Evolutionary conservation across 2,888 invertebrate species (phyloP), one percentile per base, ranked within the genome.

Genomic region (Pseudanteris insignis): DNA sequence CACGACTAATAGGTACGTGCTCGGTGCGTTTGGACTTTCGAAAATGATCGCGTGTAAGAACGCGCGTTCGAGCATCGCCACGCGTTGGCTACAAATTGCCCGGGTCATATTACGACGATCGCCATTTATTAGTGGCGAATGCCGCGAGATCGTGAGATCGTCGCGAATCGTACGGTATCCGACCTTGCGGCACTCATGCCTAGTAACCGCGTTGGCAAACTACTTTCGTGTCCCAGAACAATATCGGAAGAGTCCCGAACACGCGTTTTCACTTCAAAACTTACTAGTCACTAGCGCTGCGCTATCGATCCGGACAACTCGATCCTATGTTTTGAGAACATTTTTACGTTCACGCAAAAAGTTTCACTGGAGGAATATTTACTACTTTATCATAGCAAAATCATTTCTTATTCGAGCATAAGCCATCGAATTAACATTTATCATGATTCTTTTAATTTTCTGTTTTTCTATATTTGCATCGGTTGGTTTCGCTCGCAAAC

Each of bases 131-230:
- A 58, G 46, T 44, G 15, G 48, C 46, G 51, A 46, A 54, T 54
- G 53, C 50, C 44, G 60, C 57, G 67, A 70, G 69, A 69, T 70
- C 71, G 71, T 71, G 70, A 69, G 70, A 70, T 67, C 69, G 54
- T 63, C 62, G 60, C 44, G 38, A 60, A 63, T 67, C 63, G 59
- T 54, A 50, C 46, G 57, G 29, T 61, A 50, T 47, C 48, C 69
- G 69, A 70, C 69, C 70, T 70, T 69, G 68, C 65, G 55, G 67
- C 65, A 58, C 66, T 64, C 64, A 65, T 67, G 65, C 61, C 64
- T 67, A 69, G 68, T 65, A 66, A 68, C 66, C 63, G 65, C 67
- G 64, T 68, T 63, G 65, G 59, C 64, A 63, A 65, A 63, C 50
- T 62, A 53, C 62, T 63, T 67, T 66, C 63, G 41, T 57, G 57